Conservation (phyloP, 2,888 invertebrate species). For the Syritta pipiens region DNA sequence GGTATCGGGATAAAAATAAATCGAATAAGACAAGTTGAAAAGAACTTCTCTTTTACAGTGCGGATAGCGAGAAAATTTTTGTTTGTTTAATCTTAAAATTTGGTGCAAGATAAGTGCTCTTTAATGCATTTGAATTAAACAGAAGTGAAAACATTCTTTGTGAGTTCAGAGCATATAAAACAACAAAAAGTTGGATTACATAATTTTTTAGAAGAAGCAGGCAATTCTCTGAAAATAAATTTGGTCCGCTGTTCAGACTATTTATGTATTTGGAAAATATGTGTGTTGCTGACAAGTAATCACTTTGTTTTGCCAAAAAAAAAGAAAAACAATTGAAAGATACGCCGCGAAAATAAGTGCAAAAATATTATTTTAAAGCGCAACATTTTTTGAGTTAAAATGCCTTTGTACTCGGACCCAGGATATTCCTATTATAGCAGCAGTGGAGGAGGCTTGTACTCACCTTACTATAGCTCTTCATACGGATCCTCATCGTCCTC, state of each 20-base stretch:
- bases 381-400: slow-evolving; percentile 71
- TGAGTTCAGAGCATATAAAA: slow-evolving; percentile 39
- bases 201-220: slow-evolving; percentile 37
- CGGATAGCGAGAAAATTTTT: background rate
- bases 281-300: slow-evolving; percentile 48
- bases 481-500: slow-evolving; percentile 79
- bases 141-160: slow-evolving; percentile 17
- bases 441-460: slow-evolving; percentile 80
- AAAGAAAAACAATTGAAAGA: slow-evolving; percentile 33
- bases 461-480: slow-evolving; percentile 78
- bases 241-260: slow-evolving; percentile 42
- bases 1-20: slow-evolving; percentile 45
- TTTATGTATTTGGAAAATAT: slow-evolving; percentile 62
- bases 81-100: slow-evolving; percentile 7
- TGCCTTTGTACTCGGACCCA: slow-evolving; percentile 86
- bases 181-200: slow-evolving; percentile 51
- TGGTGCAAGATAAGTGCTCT: slow-evolving; percentile 6
- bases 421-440: slow-evolving; percentile 80
- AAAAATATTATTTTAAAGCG: slow-evolving; percentile 4
- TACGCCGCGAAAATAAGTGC: slow-evolving; percentile 8
- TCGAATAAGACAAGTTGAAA: slow-evolving; percentile 3
- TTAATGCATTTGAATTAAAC: slow-evolving; percentile 18
- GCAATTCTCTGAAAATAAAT: slow-evolving; percentile 58
- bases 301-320: slow-evolving; percentile 43
- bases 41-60: background rate